Evolutionary conservation across 2,888 invertebrate genomes (phyloP), one percentile per base, ranked within the genome.

Genomic region (Amaurobius ferox): DNA sequence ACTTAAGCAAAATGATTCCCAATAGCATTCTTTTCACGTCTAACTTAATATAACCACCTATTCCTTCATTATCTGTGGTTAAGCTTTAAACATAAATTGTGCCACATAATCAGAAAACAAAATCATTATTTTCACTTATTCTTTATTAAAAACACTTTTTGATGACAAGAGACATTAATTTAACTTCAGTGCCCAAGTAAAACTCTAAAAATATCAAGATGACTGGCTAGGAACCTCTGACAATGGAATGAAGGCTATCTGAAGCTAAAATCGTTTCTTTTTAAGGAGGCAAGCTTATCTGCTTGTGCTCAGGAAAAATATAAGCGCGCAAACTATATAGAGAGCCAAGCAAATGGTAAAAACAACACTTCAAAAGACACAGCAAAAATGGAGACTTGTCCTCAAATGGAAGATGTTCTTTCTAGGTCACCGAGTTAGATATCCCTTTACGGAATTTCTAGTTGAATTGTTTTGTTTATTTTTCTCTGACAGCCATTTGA

Each of bases 331-430:
- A 23, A 19, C 26, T 70, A 40, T 26, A 9, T 40, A 40, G 68
- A 70, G 35, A 70, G 40, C 26, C 39, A 39, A 39, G 28, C 26
- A 39, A 70, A 70, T 39, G 39, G 23, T 30, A 40, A 26, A 70
- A 70, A 40, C 35, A 70, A 70, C 68, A 39, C 35, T 26, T 39
- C 40, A 39, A 70, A 16, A 70, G 40, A 70, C 39, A 40, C 23
- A 16, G 32, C 35, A 23, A 67, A 67, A 67, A 67, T 30, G 6
- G 19, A 35, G 32, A 40, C 26, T 13, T 35, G 19, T 67, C 67
- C 32, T 35, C 39, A 39, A 70, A 70, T 70, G 40, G 68, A 39
- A 40, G 29, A 70, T 40, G 68, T 39, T 70, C 39, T 70, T 70
- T 39, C 68, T 23, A 26, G 26, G 68, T 40, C 40, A 40, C 40